phyloP scores from a whole-genome alignment of 2,888 invertebrate genomes.

The Drosophila leonis region DNA sequence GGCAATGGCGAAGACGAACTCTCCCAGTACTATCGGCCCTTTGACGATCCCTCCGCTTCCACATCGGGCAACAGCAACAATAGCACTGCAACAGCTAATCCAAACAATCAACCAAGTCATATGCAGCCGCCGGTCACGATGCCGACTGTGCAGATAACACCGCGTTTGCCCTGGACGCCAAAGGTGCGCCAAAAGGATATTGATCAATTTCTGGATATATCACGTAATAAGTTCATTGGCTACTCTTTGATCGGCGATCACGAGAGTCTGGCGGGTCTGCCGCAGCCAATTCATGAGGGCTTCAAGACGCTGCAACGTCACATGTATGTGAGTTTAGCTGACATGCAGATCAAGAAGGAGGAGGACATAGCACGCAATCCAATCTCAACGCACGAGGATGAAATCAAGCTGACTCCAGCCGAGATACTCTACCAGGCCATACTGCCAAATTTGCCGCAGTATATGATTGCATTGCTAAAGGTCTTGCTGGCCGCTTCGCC shows the following conservation, averaged over 20 bases:
- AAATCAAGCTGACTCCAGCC: constrained; percentile 92
- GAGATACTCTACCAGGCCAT: constrained; percentile 97
- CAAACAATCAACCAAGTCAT: constrained; percentile 80
- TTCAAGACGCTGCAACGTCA: constrained; percentile 94
- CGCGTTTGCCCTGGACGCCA: constrained; percentile 96
- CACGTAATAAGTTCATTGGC: constrained; percentile 97
- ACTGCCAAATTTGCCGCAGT: constrained; percentile 97
- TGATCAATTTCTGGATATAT: constrained; percentile 95
- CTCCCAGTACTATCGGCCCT: constrained; percentile 84
- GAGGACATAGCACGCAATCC: constrained; percentile 96
- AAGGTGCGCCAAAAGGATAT: constrained; percentile 98
- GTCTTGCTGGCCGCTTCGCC: constrained; percentile 98
- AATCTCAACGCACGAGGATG: constrained; percentile 92
- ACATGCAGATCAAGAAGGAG: constrained; percentile 96
- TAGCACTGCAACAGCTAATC: constrained; percentile 73
- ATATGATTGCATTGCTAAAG: constrained; percentile 98
- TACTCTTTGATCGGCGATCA: constrained; percentile 95
- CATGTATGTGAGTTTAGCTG: constrained; percentile 96
- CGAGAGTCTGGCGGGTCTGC: constrained; percentile 96
- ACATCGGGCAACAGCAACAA: constrained; percentile 66
- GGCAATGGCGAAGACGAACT: constrained; percentile 86
- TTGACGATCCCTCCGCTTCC: constrained; percentile 84
- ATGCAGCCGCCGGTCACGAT: constrained; percentile 65
- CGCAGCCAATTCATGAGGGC: constrained; percentile 98
- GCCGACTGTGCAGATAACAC: constrained; percentile 82